Evolutionary conservation across 2,888 invertebrate genomes (phyloP).

Genomic region (Noctua janthina): DNA sequence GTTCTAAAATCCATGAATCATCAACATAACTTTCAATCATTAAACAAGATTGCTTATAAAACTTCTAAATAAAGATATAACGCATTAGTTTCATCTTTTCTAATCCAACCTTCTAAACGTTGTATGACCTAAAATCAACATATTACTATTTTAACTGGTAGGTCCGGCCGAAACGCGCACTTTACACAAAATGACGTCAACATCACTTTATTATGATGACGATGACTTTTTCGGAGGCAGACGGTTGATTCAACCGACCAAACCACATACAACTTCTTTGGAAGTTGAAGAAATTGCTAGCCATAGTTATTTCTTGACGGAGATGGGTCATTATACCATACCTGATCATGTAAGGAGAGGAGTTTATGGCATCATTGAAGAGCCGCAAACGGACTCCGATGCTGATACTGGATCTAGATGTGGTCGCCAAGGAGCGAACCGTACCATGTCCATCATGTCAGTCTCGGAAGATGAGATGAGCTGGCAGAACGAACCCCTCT

Average conservation of each 20-base stretch:
- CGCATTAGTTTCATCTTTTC: constrained; percentile 74
- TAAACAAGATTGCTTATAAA: constrained; percentile 50
- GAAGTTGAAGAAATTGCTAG: constrained; percentile 91
- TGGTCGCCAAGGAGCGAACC: constrained; percentile 80
- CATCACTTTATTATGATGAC: constrained; percentile 89
- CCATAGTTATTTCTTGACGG: constrained; percentile 90
- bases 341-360: constrained; percentile 86
- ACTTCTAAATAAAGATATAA: constrained; percentile 71
- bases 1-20: constrained; percentile 69
- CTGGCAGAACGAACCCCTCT: constrained; percentile 88
- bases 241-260: constrained; percentile 85
- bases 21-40: constrained; percentile 51
- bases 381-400: constrained; percentile 89
- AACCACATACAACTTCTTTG: constrained; percentile 89
- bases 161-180: constrained; percentile 93
- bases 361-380: constrained; percentile 88
- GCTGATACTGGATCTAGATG: constrained; percentile 82
- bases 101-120: constrained; percentile 63
- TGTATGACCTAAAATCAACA: constrained; percentile 77
- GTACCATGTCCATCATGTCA: constrained; percentile 92
- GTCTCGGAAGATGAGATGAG: constrained; percentile 92
- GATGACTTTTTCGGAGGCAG: constrained; percentile 84
- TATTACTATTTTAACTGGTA: constrained; percentile 89
- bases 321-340: constrained; percentile 86
- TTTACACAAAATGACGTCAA: constrained; percentile 92